Base-by-base conservation (phyloP, 2,888 invertebrate species). In the Eueremaeus valkanovi region DNA sequence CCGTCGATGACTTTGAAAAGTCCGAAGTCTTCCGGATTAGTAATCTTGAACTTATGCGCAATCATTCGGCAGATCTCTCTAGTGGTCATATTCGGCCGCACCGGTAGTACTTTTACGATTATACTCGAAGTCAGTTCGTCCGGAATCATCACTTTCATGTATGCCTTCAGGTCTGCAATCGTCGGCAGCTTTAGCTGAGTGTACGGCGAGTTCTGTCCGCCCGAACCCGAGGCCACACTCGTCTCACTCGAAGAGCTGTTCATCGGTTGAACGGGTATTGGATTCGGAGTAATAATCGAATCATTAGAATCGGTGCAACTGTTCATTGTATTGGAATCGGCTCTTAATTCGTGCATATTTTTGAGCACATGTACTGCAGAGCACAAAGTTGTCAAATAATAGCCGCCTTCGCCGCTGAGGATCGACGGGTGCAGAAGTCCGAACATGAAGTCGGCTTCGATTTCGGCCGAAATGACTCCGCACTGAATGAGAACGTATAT, bases 391-490 rank as follows among this genome's bases (percentile, higher is more conserved):
- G 96, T 95, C 76, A 97, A 87, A 83, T 96, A 96, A 84, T 96
- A 97, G 5, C 94, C 94, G 5, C 94, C 94, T 0, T 94, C 95
- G 3, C 95, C 95, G 0, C 92, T 92, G 72, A 95, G 86, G 73
- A 96, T 85, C 0, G 94, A 93, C 0, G 93, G 93, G 76, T 96
- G 96, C 45, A 97, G 86, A 51, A 98, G 86, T 31, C 86, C 95
- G 87, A 95, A 95, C 94, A 97, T 97, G 83, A 95, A 92, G 82
- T 95, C 95, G 0, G 95, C 94, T 83, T 97, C 96, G 76, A 96
- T 89, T 85, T 97, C 96, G 0, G 94, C 95, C 40, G 93, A 91
- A 9, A 95, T 90, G 81, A 95, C 89, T 45, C 92, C 91, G 80
- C 92, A 92, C 78, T 92, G 91, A 0, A 95, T 92, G 79, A 97